These are phyloP conservation scores for Timema cristinae DNA, from an alignment of 2,888 invertebrate species.

Conservation along the genomic window DNA sequence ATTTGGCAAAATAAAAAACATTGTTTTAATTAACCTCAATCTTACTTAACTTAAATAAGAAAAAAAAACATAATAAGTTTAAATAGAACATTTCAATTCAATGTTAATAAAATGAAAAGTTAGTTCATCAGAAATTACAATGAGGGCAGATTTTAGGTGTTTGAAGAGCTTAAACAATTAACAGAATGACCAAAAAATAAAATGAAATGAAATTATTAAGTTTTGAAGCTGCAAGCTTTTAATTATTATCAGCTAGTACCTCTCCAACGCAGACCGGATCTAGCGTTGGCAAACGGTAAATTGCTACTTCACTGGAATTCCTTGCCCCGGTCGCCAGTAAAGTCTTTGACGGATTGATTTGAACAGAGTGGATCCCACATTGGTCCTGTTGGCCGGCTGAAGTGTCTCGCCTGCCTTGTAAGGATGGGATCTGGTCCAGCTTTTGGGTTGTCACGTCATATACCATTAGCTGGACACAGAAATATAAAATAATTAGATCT, in stretches of 20 bases:
- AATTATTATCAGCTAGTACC: slow-evolving; percentile 39
- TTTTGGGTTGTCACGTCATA: slow-evolving; percentile 85
- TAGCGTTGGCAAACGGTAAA: slow-evolving; percentile 86
- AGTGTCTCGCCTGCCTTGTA: slow-evolving; percentile 59
- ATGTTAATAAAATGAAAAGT: too few species aligned
- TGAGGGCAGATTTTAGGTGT: too few species aligned
- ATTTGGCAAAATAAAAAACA: too few species aligned
- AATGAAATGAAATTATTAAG: too few species aligned
- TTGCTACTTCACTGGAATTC: slow-evolving; percentile 88
- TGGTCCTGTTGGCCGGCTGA: slow-evolving; percentile 55
- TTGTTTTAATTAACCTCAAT: too few species aligned
- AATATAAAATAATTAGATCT: neutral
- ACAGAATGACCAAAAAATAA: too few species aligned
- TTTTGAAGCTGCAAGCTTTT: too few species aligned
- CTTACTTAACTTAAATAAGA: too few species aligned
- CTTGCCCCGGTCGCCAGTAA: slow-evolving; percentile 87
- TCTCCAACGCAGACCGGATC: slow-evolving; percentile 94
- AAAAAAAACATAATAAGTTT: too few species aligned
- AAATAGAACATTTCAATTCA: too few species aligned
- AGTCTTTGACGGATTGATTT: slow-evolving; percentile 86
- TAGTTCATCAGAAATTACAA: too few species aligned
- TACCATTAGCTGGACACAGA: slow-evolving; percentile 69
- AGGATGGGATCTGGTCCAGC: slow-evolving; percentile 83
- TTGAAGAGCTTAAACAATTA: too few species aligned
- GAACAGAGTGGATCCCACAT: slow-evolving; percentile 90